Evolutionary conservation across 2,888 invertebrate genomes (phyloP).

Genomic region (Drosophila limbata): DNA sequence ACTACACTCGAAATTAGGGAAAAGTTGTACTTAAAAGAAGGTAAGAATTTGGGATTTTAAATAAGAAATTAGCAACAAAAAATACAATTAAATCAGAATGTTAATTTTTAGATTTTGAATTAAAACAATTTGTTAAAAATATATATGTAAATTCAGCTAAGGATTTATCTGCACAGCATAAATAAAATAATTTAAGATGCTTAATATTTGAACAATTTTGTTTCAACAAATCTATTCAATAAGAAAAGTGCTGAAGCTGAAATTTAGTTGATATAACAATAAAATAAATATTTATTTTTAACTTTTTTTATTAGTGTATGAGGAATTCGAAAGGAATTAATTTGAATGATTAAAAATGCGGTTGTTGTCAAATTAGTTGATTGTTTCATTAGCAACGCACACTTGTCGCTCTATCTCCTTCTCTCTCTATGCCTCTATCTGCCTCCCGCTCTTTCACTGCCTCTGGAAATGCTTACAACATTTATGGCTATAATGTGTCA

Average conservation of each 20-base stretch:
- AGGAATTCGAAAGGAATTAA: neutral
- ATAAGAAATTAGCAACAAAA: no score
- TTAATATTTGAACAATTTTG: no score
- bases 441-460: neutral
- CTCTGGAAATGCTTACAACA: slow-evolving; percentile 55
- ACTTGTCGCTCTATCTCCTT: slow-evolving; percentile 25
- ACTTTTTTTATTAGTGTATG: slow-evolving; percentile 16
- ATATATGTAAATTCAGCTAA: no score
- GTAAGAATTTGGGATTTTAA: no score
- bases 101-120: no score
- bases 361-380: slow-evolving; percentile 55
- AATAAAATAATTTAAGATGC: no score
- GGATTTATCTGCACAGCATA: no score
- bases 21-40: no score
- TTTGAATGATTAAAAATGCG: slow-evolving; percentile 4
- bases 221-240: no score
- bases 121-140: no score
- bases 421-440: neutral
- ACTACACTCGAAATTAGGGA: neutral
- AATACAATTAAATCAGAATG: no score
- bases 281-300: neutral
- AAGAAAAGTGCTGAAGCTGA: no score
- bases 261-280: neutral
- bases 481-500: slow-evolving; percentile 82
- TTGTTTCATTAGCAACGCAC: slow-evolving; percentile 72